Evolutionary conservation across 2,797 vertebrate genomes (phyloP), one percentile per base, ranked within the genome.

Genomic region (Tinamus major): DNA sequence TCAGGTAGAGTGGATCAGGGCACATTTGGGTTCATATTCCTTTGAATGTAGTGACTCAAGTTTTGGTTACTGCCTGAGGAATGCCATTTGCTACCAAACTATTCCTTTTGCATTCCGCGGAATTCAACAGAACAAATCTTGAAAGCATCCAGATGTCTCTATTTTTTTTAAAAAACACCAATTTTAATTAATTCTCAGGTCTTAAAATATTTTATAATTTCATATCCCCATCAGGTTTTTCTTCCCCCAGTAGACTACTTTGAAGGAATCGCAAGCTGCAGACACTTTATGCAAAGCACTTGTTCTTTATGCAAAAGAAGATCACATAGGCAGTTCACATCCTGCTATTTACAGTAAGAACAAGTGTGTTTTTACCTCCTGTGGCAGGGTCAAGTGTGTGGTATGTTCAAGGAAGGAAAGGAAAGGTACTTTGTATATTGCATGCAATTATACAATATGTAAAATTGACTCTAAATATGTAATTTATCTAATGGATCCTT

Each of bases 281-380:
- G 90, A 92, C 95, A 79, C 44, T 53, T 67, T 78, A 44, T 0
- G 0, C 41, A 41, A 84, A 75, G 58, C 71, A 42, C 74, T 95
- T 79, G 88, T 92, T 93, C 29, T 3, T 79, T 90, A 92, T 2
- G 64, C 85, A 85, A 62, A 94, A 79, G 69, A 37, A 92, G 91
- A 94, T 92, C 87, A 82, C 51, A 90, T 64, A 89, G 92, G 65
- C 65, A 69, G 87, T 96, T 93, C 92, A 63, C 44, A 75, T 76
- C 89, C 94, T 8, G 55, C 94, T 95, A 91, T 76, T 92, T 77
- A 24, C 62, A 81, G 49, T 61, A 80, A 79, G 85, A 95, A 68
- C 58, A 91, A 91, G 77, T 35, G 67, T 88, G 53, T 87, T 85
- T 91, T 87, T 92, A 8, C 62, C 69, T 89, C 79, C 48, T 78